Evolutionary conservation across 1,140 invertebrate genomes (phyloP).

Genomic region (Goniozus legneri): DNA sequence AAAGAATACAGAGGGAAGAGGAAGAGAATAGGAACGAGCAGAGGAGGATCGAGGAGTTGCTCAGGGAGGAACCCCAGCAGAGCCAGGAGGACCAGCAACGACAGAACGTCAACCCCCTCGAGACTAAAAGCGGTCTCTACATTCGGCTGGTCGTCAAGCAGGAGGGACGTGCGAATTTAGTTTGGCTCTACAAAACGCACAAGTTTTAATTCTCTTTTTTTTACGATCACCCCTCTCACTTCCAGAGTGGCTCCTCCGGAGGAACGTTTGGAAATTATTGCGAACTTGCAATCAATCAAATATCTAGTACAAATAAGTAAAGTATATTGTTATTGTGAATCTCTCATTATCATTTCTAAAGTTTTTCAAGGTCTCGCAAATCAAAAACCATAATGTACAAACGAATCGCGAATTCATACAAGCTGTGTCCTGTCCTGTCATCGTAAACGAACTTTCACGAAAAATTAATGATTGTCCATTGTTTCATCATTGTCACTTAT

Average conservation of each 20-base stretch:
- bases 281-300: no score
- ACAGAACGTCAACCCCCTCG: constrained; percentile 8
- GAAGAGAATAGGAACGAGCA: constrained; percentile 6
- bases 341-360: no score
- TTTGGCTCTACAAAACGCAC: constrained; percentile 51
- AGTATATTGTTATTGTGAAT: not conserved
- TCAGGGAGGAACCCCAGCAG: constrained; percentile 1
- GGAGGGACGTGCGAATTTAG: constrained; percentile 41
- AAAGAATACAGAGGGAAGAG: constrained; percentile 1
- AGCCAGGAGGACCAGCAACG: constrained; percentile 10
- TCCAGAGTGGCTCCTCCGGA: no score
- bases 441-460: not conserved
- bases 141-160: constrained; percentile 46
- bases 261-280: no score
- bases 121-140: constrained; percentile 35
- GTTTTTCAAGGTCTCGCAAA: no score
- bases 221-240: no score
- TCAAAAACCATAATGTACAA: no score
- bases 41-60: not conserved
- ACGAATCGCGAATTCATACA: no score
- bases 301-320: not conserved
- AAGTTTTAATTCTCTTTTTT: constrained; percentile 42
- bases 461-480: not conserved
- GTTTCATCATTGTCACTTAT: no score
- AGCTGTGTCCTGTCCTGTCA: not conserved